A percentile compares a stretch with the other conserved stretches of the same genome.
Conservation (phyloP, 2,888 invertebrate genomes). For the Drosophila infuscata region DNA sequence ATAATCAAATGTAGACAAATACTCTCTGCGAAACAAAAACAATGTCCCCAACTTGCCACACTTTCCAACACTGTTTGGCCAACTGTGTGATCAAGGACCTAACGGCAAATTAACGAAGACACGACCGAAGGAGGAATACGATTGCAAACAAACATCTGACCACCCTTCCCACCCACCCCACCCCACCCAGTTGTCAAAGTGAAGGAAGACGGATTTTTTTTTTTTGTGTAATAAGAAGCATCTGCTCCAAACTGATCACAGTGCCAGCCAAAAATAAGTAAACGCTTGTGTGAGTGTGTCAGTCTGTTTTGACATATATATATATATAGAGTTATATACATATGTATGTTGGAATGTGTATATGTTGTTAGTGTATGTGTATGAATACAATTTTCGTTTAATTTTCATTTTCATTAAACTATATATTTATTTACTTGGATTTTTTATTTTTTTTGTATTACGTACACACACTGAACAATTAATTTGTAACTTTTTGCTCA, state of each 20-base stretch:
- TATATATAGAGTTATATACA: constrained; percentile 9
- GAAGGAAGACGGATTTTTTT: neutral
- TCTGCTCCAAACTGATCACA: constrained; percentile 12
- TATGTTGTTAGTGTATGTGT: constrained; percentile 13
- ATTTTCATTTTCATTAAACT: constrained; percentile 35
- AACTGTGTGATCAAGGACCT: neutral
- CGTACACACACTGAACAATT: constrained; percentile 55
- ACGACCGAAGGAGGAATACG: neutral
- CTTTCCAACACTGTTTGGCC: constrained; percentile 19
- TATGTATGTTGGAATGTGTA: neutral
- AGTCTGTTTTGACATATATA: constrained; percentile 48
- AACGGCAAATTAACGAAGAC: neutral
- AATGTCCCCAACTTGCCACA: neutral
- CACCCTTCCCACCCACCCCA: neutral
- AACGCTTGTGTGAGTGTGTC: constrained; percentile 50
- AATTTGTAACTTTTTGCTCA: constrained; percentile 47
- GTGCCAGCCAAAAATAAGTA: constrained; percentile 36
- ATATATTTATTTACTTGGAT: constrained; percentile 26
- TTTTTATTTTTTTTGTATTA: constrained; percentile 23
- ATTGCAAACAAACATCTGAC: neutral
- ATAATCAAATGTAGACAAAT: neutral
- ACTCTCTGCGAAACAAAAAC: neutral
- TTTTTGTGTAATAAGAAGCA: neutral
- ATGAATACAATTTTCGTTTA: constrained; percentile 18
- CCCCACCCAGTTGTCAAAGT: neutral